A percentile compares a stretch with the other conserved stretches of the same genome.
Evolutionary conservation across 2,113 vertebrate genomes (phyloP).

Genomic region (Urocynchramus pylzowi): DNA sequence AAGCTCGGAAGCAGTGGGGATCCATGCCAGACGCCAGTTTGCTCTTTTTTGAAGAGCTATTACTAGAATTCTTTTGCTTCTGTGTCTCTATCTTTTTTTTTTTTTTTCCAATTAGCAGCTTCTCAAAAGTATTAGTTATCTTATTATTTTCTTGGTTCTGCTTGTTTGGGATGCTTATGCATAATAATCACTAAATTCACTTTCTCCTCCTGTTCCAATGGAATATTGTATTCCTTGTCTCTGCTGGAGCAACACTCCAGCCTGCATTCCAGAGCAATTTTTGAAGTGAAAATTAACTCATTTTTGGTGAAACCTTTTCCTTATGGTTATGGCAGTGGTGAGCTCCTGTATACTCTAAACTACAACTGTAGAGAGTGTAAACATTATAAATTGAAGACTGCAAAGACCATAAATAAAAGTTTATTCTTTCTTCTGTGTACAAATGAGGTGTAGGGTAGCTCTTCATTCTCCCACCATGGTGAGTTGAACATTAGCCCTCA

Average conservation of each 20-base stretch:
- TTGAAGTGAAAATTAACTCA: not conserved
- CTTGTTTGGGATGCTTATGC: not conserved
- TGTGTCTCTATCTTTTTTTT: not conserved
- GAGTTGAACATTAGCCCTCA: not conserved
- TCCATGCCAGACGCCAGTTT: not conserved
- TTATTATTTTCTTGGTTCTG: not conserved
- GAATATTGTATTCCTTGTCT: not conserved
- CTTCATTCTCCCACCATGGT: not conserved
- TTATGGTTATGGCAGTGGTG: not conserved
- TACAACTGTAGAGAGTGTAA: not conserved
- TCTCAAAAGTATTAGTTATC: slow-evolving; percentile 27
- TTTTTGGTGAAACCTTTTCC: not conserved
- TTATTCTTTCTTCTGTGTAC: not conserved
- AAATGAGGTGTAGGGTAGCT: not conserved
- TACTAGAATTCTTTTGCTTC: not conserved
- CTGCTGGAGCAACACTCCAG: not conserved
- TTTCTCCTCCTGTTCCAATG: not conserved
- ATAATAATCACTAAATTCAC: not conserved
- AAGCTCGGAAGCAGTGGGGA: not conserved
- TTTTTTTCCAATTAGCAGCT: slow-evolving; percentile 4
- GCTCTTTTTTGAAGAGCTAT: not conserved
- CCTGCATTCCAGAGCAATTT: not conserved
- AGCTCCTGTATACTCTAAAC: not conserved
- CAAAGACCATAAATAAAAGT: not conserved
- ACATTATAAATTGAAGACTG: not conserved